Evolutionary conservation across 2,113 vertebrate genomes (phyloP).

Genomic region (Stictonetta naevosa): DNA sequence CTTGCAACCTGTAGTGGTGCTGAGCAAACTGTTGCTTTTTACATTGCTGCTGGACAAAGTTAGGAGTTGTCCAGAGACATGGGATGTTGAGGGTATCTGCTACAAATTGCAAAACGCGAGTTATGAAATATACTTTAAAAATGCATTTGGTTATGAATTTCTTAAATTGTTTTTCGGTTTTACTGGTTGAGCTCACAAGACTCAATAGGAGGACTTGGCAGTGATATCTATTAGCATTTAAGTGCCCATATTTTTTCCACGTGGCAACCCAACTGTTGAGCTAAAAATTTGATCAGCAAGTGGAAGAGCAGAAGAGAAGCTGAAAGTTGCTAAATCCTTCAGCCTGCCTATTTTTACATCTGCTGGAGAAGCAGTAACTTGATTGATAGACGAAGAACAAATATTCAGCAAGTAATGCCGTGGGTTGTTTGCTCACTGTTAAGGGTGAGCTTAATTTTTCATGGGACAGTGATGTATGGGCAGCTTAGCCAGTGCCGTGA

Average conservation of each 20-base stretch:
- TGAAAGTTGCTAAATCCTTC: background rate
- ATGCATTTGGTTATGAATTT: background rate
- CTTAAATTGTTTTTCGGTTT: background rate
- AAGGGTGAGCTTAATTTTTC: background rate
- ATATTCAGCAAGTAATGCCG: background rate
- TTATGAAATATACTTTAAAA: background rate
- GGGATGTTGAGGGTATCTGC: background rate
- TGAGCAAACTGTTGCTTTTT: background rate
- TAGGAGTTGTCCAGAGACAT: background rate
- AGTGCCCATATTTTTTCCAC: background rate
- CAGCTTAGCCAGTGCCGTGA: background rate
- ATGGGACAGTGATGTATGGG: background rate
- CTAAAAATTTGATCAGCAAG: background rate
- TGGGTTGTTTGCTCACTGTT: background rate
- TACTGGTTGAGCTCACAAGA: background rate
- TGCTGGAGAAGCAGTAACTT: background rate
- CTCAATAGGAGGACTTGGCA: background rate
- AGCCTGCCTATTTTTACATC: background rate
- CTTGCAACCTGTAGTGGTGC: fast-evolving
- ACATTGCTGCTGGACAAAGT: background rate
- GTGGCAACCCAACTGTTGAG: background rate
- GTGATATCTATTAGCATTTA: background rate
- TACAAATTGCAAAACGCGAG: background rate
- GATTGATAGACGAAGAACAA: background rate
- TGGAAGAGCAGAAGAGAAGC: background rate